Percentiles rank a stretch among this genome's conserved stretches.
Evolutionary conservation across 2,888 invertebrate species (phyloP).

Genomic region (Dyspetes luteomarginatus): DNA sequence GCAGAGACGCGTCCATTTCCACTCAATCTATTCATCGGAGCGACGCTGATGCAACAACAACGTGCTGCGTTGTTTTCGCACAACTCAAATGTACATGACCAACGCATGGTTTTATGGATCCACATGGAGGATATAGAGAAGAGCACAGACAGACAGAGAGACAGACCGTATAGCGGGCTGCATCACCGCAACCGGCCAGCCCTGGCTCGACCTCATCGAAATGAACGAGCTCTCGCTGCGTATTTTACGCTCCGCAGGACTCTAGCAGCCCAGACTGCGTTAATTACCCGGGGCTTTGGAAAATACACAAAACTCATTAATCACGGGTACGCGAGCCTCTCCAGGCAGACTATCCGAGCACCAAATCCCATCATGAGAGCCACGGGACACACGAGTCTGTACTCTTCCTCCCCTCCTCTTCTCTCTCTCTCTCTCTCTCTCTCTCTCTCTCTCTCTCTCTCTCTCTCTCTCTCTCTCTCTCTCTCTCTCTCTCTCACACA

Average conservation of each 20-base stretch:
- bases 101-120: not conserved
- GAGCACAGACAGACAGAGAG: not conserved
- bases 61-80: constrained; percentile 41
- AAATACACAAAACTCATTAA: constrained; percentile 64
- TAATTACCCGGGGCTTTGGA: constrained; percentile 63
- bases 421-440: constrained; percentile 22
- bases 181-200: not conserved
- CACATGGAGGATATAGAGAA: not conserved
- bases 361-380: constrained; percentile 37
- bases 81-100: too few species aligned
- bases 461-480: not conserved
- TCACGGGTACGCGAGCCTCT: constrained; percentile 47
- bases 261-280: constrained; percentile 44
- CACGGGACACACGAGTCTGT: not conserved
- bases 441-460: not conserved
- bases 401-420: not conserved
- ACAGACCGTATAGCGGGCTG: not conserved
- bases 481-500: not conserved
- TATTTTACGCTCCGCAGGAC: constrained; percentile 59
- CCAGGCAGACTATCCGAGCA: constrained; percentile 35
- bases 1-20: constrained; percentile 40
- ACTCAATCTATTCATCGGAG: constrained; percentile 52
- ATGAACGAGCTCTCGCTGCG: constrained; percentile 37
- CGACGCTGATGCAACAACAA: constrained; percentile 58
- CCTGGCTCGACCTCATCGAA: constrained; percentile 43